Percentiles rank a stretch among this genome's conserved stretches.
These are phyloP conservation scores for Nipponia nippon DNA, from an alignment of 2,113 vertebrate genomes.

Conservation along the genomic window DNA sequence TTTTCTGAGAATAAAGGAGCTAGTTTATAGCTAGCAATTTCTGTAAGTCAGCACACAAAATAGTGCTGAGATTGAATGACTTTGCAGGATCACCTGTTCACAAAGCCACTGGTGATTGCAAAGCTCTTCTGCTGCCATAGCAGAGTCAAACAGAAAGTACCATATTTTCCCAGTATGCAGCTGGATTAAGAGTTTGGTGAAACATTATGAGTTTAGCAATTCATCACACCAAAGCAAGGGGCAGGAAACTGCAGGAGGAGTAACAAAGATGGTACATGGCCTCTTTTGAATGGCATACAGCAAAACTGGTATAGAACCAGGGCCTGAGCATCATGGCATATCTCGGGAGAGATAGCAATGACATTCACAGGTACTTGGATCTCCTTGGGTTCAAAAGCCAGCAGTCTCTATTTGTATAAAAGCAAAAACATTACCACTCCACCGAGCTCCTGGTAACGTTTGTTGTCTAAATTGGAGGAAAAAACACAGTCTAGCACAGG, in stretches of 20 bases:
- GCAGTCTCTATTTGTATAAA: background rate
- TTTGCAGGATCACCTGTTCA: conserved; percentile 4
- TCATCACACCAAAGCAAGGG: background rate
- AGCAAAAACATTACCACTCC: background rate
- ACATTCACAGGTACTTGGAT: background rate
- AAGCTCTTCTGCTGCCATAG: background rate
- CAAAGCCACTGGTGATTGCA: background rate
- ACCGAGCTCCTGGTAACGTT: background rate
- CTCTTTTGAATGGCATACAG: background rate
- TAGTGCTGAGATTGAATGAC: conserved; percentile 40
- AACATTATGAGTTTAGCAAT: background rate
- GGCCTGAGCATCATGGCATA: background rate
- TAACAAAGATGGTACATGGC: background rate
- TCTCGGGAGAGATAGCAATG: background rate
- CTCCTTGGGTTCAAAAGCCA: background rate
- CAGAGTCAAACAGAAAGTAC: background rate
- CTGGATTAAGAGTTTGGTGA: background rate
- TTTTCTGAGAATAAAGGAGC: background rate
- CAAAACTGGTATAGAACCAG: background rate
- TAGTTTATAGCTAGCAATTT: background rate
- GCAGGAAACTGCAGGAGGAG: background rate
- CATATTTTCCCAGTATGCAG: background rate
- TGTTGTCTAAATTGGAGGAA: background rate
- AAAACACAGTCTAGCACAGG: background rate
- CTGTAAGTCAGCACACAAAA: conserved; percentile 12